phyloP scores from a whole-genome alignment of 1,140 invertebrate genomes.

The Panagrolaimus sp. region DNA sequence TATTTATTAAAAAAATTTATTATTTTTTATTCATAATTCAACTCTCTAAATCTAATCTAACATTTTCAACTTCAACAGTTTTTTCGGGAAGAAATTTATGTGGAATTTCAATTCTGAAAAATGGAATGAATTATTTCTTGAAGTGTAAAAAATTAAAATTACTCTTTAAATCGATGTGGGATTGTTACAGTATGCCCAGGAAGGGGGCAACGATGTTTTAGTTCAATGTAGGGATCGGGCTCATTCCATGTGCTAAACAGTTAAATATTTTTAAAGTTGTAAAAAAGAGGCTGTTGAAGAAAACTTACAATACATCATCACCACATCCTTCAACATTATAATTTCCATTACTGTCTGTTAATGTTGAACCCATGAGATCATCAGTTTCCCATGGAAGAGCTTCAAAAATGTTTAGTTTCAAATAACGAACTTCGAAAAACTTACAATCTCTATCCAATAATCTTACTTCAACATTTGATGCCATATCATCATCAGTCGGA shows the following conservation, averaged over 20 bases:
- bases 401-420: constrained; percentile 12
- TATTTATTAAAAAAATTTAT: not conserved
- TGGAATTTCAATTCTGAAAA: constrained; percentile 8
- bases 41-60: not conserved
- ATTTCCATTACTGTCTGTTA: constrained; percentile 26
- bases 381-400: constrained; percentile 36
- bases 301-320: constrained; percentile 33
- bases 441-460: constrained; percentile 33
- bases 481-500: constrained; percentile 30
- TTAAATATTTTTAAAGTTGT: no score
- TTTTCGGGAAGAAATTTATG: not conserved
- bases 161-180: constrained; percentile 24
- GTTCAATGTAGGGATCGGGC: constrained; percentile 35
- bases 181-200: constrained; percentile 31
- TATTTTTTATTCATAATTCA: not conserved
- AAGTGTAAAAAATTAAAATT: constrained; percentile 7
- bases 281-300: no score
- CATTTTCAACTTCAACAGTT: not conserved
- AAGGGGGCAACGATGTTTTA: constrained; percentile 34
- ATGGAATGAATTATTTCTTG: no score
- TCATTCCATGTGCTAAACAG: constrained; percentile 41
- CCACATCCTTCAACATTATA: constrained; percentile 31
- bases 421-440: not conserved
- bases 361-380: constrained; percentile 23
- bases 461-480: constrained; percentile 31